Percentiles rank a stretch among this genome's conserved stretches.
Conservation (phyloP, 2,888 invertebrate species). For the Campoplex capitator region DNA sequence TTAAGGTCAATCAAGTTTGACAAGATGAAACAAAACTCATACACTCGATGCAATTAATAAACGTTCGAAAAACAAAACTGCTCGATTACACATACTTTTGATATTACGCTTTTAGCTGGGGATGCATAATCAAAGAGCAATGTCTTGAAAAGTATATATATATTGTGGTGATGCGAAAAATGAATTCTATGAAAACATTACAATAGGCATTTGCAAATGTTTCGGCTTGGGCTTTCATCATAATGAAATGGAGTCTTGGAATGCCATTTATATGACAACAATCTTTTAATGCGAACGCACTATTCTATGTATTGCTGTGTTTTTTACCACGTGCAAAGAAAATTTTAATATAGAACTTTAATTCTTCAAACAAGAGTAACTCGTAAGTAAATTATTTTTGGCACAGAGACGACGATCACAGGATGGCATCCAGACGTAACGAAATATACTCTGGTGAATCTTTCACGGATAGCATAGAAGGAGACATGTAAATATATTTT, state of each 20-base stretch:
- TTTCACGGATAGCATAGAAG: constrained; percentile 15
- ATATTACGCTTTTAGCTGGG: neutral
- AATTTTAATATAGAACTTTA: neutral
- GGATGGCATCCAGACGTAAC: constrained; percentile 39
- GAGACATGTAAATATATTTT: constrained; percentile 17
- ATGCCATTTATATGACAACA: too few relatives aligned
- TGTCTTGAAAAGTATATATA: neutral
- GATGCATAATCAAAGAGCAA: neutral
- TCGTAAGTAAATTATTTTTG: constrained; percentile 52
- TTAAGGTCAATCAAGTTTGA: constrained; percentile 10
- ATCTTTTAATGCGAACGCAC: too few relatives aligned
- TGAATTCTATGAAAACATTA: neutral
- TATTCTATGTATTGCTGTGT: too few relatives aligned
- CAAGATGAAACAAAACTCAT: neutral
- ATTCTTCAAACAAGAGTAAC: neutral
- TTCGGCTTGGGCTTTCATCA: neutral
- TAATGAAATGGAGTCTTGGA: neutral
- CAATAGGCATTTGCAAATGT: too few relatives aligned
- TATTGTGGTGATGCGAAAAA: neutral
- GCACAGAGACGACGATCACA: constrained; percentile 28
- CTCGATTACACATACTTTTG: neutral
- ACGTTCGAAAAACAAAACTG: neutral
- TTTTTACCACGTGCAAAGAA: neutral
- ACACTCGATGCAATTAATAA: neutral
- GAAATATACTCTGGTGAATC: constrained; percentile 3